Evolutionary conservation across 1,140 invertebrate species (phyloP), one percentile per base, ranked within the genome.

Genomic region (Drosophila azteca): DNA sequence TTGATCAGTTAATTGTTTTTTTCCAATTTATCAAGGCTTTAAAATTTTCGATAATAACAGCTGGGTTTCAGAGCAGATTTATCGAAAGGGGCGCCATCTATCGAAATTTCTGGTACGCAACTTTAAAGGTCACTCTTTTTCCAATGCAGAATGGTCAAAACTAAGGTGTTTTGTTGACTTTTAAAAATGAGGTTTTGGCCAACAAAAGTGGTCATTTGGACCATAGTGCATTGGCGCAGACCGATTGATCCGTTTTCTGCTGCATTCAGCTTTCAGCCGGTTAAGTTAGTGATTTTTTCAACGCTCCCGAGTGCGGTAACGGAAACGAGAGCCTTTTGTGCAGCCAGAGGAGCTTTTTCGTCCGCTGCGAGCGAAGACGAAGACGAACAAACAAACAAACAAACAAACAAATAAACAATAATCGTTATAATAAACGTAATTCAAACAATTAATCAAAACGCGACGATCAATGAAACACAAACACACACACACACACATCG

Each of bases 381-480:
- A 35, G 35, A 39, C 31, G 31, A 46, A 55, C 39, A 46, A 60
- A 65, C 51, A 66, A 63, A 65, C 51, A 66, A 46, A 55, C 39
- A 46, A 60, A 65, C 51, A 66, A 63, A 65, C 51, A 66, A 67
- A 69, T 58, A 79, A 75, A 73, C 46, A 81, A 82, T 76, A 71
- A 13, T 39, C 35, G 35, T 4, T 13, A 82, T 69, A 82, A 82
- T 77, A 83, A 87, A 87, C 78, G 82, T 87, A 87, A 82, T 83
- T 88, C 76, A 88, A 88, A 88, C 83, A 88, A 88, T 88, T 88
- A 83, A 88, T 88, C 71, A 88, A 87, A 77, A 82, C 79, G 83
- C 83, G 83, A 48, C 82, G 83, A 88, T 88, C 76, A 87, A 88
- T 77, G 76, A 82, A 79, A 78, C 61, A 20, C 17, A 71, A 20